A percentile compares a stretch with the other conserved stretches of the same genome.
Evolutionary conservation across 1,140 invertebrate genomes (phyloP).

Genomic region (Metaphire vulgaris): DNA sequence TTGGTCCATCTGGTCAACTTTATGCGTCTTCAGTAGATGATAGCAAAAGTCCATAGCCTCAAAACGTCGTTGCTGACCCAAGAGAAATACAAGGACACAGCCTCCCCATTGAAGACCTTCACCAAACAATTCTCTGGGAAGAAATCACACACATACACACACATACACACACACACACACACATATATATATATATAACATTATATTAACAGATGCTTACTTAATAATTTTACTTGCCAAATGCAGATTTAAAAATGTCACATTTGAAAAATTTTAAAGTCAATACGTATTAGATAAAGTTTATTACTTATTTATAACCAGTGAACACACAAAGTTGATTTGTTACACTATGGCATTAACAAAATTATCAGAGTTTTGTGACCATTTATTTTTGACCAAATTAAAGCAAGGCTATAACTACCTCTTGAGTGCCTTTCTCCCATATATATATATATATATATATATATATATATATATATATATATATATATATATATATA

Average conservation of each 20-base stretch:
- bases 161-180: not conserved
- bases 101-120: conserved; percentile 99
- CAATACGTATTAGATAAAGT: too few relatives aligned
- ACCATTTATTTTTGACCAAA: too few relatives aligned
- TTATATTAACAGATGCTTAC: too few relatives aligned
- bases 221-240: too few relatives aligned
- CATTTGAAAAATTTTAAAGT: too few relatives aligned
- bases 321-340: too few relatives aligned
- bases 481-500: too few relatives aligned
- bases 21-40: conserved; percentile 90
- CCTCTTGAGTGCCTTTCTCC: conserved; percentile 10
- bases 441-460: conserved; percentile 16
- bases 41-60: conserved; percentile 98
- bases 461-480: conserved; percentile 18
- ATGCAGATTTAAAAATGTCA: too few relatives aligned
- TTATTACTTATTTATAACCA: too few relatives aligned
- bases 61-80: conserved; percentile 92
- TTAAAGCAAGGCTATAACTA: too few relatives aligned
- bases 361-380: too few relatives aligned
- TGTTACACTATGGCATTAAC: too few relatives aligned
- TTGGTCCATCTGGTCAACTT: conserved; percentile 45
- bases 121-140: conserved; percentile 86
- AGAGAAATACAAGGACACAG: conserved; percentile 89
- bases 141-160: not conserved
- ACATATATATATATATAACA: conserved; percentile 1